Percentiles rank a stretch among this genome's conserved stretches.
phyloP scores from a whole-genome alignment of 2,888 invertebrate genomes.

The Caradrina clavipalpis region DNA sequence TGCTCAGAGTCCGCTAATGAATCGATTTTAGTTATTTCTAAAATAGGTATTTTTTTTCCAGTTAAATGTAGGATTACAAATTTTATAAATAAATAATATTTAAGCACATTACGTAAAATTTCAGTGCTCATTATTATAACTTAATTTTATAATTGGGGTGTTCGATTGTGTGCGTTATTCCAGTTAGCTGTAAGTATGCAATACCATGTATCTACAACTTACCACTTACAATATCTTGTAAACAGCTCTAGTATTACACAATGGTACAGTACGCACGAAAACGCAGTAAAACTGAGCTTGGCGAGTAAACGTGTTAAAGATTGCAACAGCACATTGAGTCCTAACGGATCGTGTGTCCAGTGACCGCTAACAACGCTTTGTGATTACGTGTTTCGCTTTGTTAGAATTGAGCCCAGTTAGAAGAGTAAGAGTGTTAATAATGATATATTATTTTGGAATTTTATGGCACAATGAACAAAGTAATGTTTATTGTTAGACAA shows the following conservation, averaged over 20 bases:
- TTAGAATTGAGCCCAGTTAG: constrained; percentile 13
- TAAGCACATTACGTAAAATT: no score
- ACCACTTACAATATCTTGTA: constrained; percentile 3
- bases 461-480: no score
- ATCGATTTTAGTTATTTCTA: no score
- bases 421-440: not conserved
- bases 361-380: constrained; percentile 48
- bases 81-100: no score
- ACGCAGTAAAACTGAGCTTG: constrained; percentile 19
- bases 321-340: constrained; percentile 55
- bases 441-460: not conserved
- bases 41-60: no score
- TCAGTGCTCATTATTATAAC: no score
- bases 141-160: no score
- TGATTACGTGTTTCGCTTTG: constrained; percentile 37
- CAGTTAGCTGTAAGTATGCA: no score
- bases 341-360: constrained; percentile 48
- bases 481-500: no score
- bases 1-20: no score
- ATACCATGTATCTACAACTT: not conserved
- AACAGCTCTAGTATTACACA: constrained; percentile 17
- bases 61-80: no score
- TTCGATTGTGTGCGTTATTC: no score
- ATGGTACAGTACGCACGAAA: constrained; percentile 20
- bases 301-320: constrained; percentile 31